Conservation (phyloP, 2,113 vertebrate species). For the Furnarius figulus region DNA sequence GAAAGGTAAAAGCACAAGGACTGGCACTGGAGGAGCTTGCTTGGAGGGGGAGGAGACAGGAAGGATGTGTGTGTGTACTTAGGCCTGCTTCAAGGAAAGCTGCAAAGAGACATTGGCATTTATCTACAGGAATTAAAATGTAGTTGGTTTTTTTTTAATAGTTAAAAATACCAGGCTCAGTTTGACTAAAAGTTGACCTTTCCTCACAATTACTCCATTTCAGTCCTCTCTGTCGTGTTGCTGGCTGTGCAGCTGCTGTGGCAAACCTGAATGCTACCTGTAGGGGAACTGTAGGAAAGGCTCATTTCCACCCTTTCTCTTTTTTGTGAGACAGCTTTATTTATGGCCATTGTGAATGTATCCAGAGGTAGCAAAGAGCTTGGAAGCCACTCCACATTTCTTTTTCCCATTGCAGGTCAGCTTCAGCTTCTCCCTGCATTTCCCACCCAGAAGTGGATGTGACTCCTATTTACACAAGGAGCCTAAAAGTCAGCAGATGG, state of each 20-base stretch:
- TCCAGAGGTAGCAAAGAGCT: neutral
- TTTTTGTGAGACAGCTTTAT: neutral
- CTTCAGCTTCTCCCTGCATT: neutral
- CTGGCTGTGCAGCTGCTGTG: neutral
- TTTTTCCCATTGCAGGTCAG: neutral
- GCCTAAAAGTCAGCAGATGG: neutral
- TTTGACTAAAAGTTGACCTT: neutral
- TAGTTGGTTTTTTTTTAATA: neutral
- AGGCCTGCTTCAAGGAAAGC: neutral
- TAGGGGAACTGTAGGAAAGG: neutral
- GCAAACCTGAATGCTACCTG: neutral
- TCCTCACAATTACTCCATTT: neutral
- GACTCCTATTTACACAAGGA: neutral
- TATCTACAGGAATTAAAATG: neutral
- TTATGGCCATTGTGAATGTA: neutral
- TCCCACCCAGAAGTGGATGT: neutral
- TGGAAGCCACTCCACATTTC: neutral
- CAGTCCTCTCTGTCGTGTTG: fast-evolving
- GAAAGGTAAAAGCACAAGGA: conserved; percentile 10
- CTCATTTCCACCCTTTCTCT: conserved; percentile 15
- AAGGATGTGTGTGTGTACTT: conserved; percentile 38
- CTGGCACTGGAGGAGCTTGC: neutral
- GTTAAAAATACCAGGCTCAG: neutral
- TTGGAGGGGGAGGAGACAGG: neutral
- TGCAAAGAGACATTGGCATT: neutral